Evolutionary conservation across 2,888 invertebrate species (phyloP), one percentile per base, ranked within the genome.

Genomic region (Cephus sareptanus): DNA sequence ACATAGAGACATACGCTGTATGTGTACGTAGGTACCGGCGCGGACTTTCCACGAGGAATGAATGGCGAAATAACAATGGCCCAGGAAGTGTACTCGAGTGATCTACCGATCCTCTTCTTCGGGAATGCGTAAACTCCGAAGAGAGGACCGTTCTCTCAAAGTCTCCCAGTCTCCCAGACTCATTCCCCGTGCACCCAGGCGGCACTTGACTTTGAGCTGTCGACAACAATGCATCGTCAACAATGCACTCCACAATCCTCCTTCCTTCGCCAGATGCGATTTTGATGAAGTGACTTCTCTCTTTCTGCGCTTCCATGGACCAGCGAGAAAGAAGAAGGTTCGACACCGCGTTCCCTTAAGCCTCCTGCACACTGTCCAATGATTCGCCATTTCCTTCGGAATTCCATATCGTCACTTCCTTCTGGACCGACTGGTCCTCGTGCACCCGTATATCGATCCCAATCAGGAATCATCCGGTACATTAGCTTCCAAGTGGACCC

Each of bases 41-140:
- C 84, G 79, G 79, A 83, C 85, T 79, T 81, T 80, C 83, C 83
- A 81, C 79, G 83, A 81, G 80, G 80, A 80, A 82, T 86, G 85
- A 85, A 87, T 87, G 83, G 85, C 80, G 80, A 81, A 56, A 81
- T 80, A 83, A 88, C 88, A 88, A 88, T 87, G 81, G 81, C 83
- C 83, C 89, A 89, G 90, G 89, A 90, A 90, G 88, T 90, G 85
- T 87, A 88, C 89, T 87, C 87, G 85, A 89, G 83, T 86, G 89
- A 89, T 89, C 88, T 85, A 82, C 84, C 86, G 86, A 87, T 87
- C 86, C 82, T 76, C 71, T 79, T 82, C 83, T 76, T 76, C 82
- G 82, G 77, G 81, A 83, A 81, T 37, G 76, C 71, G 71, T 71
- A 71, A 71, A 71, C 71, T 71, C 9, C 71, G 71, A 31, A 71